Evolutionary conservation across 1,140 invertebrate species (phyloP), one percentile per base, ranked within the genome.

Genomic region (Plodia interpunctella): DNA sequence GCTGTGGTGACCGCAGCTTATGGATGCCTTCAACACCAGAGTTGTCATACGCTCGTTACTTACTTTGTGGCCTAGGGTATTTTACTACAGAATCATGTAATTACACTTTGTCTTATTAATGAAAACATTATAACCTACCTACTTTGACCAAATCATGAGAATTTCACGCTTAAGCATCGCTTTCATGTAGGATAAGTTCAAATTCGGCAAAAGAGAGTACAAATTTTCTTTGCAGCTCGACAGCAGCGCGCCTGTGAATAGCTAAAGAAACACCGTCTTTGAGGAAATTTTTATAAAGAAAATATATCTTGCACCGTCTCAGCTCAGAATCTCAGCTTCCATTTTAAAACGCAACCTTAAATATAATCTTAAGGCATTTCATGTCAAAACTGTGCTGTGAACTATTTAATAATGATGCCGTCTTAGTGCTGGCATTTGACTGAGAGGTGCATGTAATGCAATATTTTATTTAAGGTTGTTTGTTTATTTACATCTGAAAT

Each of bases 181-280:
- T 70, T 5, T 44, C 10, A 10, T 68, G 65, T 63, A 72, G 69
- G 76, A 81, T 76, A 75, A 78, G 64, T 74, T 77, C 68, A 74
- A 78, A 79, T 82, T 79, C 79, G 75, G 72, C 72, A 76, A 77
- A 75, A 68, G 38, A 66, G 70, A 72, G 72, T 70, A 78, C 74
- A 78, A 76, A 83, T 83, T 83, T 76, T 83, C 78, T 72, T 79
- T 72, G 74, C 67, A 74, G 60, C 60, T 66, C 57, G 56, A 59
- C 65, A 70, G 70, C 80, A 83, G 79, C 63, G 56, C 62, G 56
- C 67, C 68, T 70, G 70, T 75, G 78, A 80, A 80, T 81, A 80
- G 11, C 3, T 32, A 32, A 32, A 32, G 30, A 32, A 32, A 32
- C 2, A 2, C 6, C 30, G 30, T 32, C n/a, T 72, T 71, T 70